A percentile compares a stretch with the other conserved stretches of the same genome.
Evolutionary conservation across 1,140 invertebrate genomes (phyloP).

Genomic region (Trichonephila clavata): DNA sequence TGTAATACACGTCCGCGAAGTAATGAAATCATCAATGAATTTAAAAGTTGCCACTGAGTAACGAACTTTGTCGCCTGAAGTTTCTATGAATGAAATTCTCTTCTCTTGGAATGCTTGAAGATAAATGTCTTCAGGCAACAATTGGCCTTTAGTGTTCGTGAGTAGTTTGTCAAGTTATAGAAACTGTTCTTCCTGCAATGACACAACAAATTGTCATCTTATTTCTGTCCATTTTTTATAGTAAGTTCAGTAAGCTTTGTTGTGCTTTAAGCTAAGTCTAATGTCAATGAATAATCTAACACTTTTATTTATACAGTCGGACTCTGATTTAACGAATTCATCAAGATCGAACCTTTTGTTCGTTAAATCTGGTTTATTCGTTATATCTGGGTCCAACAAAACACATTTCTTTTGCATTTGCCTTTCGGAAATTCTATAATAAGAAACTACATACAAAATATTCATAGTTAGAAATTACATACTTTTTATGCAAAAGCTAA

Average conservation of each 20-base stretch:
- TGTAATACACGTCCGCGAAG: neutral
- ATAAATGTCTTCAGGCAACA: neutral
- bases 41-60: neutral
- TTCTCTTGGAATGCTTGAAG: neutral
- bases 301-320: too few species aligned
- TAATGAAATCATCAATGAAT: neutral
- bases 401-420: too few species aligned
- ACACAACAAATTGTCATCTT: neutral
- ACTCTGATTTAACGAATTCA: too few species aligned
- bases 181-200: neutral
- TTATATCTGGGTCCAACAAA: too few species aligned
- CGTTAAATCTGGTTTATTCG: too few species aligned
- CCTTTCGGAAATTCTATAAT: too few species aligned
- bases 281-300: too few species aligned
- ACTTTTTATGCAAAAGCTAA: too few species aligned
- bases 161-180: neutral
- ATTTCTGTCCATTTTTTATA: neutral
- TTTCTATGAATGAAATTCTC: constrained; percentile 26
- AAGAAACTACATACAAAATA: too few species aligned
- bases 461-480: too few species aligned
- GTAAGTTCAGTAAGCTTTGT: neutral
- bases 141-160: constrained; percentile 5
- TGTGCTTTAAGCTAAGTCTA: too few species aligned
- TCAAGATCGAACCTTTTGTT: too few species aligned
- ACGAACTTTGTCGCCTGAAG: neutral